Percentiles rank a stretch among this genome's conserved stretches.
These are phyloP conservation scores for Haemorhous mexicanus DNA, from an alignment of 2,113 vertebrate species.

Conservation along the genomic window DNA sequence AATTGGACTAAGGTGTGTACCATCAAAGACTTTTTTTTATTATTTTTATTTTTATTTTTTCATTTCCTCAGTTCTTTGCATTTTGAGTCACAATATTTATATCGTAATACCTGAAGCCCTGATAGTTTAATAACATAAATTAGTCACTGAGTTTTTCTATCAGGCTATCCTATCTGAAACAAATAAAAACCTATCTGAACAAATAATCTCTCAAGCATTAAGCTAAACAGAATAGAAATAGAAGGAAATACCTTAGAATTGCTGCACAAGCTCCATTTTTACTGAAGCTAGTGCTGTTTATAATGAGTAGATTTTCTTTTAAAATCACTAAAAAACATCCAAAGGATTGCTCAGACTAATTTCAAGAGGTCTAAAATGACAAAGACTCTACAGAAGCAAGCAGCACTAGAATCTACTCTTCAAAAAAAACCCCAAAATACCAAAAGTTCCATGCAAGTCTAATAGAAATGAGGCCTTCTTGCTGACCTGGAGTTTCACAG, in stretches of 20 bases:
- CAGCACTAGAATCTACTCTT: not conserved
- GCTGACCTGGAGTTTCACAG: not conserved
- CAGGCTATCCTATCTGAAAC: not conserved
- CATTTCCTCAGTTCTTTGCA: not conserved
- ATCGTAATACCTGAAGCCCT: not conserved
- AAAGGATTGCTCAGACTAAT: not conserved
- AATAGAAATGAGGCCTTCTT: not conserved
- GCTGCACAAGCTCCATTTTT: not conserved
- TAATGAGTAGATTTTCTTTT: constrained; percentile 10
- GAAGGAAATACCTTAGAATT: not conserved
- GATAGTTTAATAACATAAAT: not conserved
- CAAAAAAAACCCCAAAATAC: not conserved
- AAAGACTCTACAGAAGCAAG: not conserved
- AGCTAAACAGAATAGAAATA: not conserved
- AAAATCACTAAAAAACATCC: not conserved
- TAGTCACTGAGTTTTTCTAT: not conserved
- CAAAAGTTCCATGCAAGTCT: not conserved
- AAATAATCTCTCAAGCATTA: not conserved
- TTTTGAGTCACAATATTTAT: not conserved
- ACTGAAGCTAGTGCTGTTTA: not conserved
- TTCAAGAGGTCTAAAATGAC: not conserved
- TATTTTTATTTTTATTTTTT: not conserved
- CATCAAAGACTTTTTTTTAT: not conserved
- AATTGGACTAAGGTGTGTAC: not conserved
- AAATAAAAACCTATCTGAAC: constrained; percentile 17